phyloP scores from a whole-genome alignment of 2,797 vertebrate genomes.

The Vultur gryphus region DNA sequence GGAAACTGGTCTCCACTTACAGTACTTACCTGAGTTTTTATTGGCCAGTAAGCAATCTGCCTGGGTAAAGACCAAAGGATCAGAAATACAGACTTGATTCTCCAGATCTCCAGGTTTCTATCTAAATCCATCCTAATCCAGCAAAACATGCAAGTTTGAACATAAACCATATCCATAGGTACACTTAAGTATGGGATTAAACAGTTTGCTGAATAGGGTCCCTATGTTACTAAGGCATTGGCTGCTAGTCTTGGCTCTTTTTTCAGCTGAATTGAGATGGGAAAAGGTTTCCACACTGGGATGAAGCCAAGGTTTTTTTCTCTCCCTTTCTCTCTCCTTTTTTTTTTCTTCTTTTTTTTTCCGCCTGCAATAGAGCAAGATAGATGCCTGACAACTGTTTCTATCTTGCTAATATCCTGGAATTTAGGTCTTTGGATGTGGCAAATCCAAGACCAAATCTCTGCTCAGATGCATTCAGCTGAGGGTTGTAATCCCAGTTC shows the following conservation, averaged over 20 bases:
- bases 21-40: background rate
- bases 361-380: background rate
- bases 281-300: slow-evolving; percentile 2
- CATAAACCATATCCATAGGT: background rate
- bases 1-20: background rate
- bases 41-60: background rate
- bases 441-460: background rate
- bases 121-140: background rate
- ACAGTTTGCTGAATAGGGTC: background rate
- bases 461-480: background rate
- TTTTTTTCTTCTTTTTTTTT: background rate
- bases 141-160: background rate
- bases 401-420: background rate
- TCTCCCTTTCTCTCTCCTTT: background rate
- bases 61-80: background rate
- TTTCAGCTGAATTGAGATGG: slow-evolving; percentile 25
- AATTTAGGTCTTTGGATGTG: background rate
- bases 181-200: slow-evolving; percentile 48
- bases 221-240: background rate
- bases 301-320: background rate
- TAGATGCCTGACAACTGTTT: background rate
- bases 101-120: background rate
- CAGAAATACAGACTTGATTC: background rate
- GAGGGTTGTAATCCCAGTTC: background rate
- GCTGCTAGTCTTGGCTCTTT: slow-evolving; percentile 39